These are phyloP conservation scores for Pygmarrhopalites habei DNA, from an alignment of 1,140 invertebrate genomes.

Conservation along the genomic window DNA sequence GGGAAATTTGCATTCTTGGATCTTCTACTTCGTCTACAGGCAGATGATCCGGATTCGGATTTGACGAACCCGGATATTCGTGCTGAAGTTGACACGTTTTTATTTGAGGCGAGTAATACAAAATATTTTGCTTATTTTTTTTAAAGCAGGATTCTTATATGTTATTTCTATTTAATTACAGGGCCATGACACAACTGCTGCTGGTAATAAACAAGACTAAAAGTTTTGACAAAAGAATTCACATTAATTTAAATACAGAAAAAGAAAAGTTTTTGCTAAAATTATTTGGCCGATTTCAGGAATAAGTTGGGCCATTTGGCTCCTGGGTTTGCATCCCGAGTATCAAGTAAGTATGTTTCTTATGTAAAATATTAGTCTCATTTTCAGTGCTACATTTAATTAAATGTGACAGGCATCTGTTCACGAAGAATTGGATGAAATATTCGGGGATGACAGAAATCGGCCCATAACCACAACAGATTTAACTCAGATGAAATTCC, in stretches of 20 bases:
- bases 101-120: slow-evolving; percentile 21
- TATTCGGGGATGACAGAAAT: slow-evolving; percentile 41
- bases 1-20: slow-evolving; percentile 9
- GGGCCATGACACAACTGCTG: slow-evolving; percentile 21
- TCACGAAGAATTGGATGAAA: slow-evolving; percentile 42
- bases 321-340: slow-evolving; percentile 71
- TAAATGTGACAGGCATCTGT: slow-evolving; percentile 30
- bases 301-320: slow-evolving; percentile 71
- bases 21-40: background rate
- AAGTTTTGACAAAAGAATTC: too few species aligned
- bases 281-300: too few species aligned
- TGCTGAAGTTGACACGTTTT: slow-evolving; percentile 29
- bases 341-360: slow-evolving; percentile 49
- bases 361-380: too few species aligned
- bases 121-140: background rate
- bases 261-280: too few species aligned
- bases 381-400: slow-evolving; percentile 45
- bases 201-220: too few species aligned
- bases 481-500: slow-evolving; percentile 51
- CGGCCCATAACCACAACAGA: slow-evolving; percentile 45
- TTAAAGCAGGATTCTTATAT: too few species aligned
- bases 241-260: too few species aligned
- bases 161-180: background rate
- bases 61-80: slow-evolving; percentile 18
- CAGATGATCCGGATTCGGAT: background rate